Evolutionary conservation across 2,797 vertebrate genomes (phyloP), one percentile per base, ranked within the genome.

Genomic region (Anguilla anguilla): DNA sequence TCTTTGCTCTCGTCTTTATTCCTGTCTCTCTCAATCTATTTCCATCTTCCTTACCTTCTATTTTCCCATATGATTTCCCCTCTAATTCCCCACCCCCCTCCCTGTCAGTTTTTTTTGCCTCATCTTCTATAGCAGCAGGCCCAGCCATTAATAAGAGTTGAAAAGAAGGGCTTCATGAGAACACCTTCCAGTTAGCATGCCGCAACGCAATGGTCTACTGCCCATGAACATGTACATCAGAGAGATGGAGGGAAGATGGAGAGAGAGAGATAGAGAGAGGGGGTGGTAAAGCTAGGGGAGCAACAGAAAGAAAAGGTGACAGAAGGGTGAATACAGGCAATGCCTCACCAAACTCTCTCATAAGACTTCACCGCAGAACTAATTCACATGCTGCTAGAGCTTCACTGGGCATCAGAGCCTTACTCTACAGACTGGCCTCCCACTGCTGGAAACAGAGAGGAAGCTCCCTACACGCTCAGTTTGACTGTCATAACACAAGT

Each of bases 161-260:
- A 39, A 59, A 28, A 39, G 53, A 85, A 43, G n/a, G 81, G 67
- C 22, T 2, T 35, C 46, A 39, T 59, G 84, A 61, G 69, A 69
- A 85, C 87, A 81, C 13, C 28, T 61, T 17, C 9, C 81, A 72
- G 85, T 59, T 83, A 85, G 51, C 87, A 46, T 31, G 35, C 64
- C 31, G 31, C 2, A 25, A 35, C 19, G 53, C 49, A 11, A 83
- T 35, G 64, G 57, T 35, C 81, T n/a, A 31, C 61, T n/a, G 22
- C n/a, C 3, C 55, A 28, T 28, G 3, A 83, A 57, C 31, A 22
- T 22, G 22, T 49, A n/a, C 43, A 87, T 79, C 31, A n/a, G 57
- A n/a, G 61, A 15, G 19, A 13, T 53, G 35, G 35, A 28, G 3
- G 9, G 51, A 11, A 57, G 53, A n/a, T 3, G 25, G 25, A 43